Percentiles rank a stretch among this genome's conserved stretches.
Conservation (phyloP, 30 jellyfish, hydroid and myxozoan genomes). For the Pseudorhiza aurosa region DNA sequence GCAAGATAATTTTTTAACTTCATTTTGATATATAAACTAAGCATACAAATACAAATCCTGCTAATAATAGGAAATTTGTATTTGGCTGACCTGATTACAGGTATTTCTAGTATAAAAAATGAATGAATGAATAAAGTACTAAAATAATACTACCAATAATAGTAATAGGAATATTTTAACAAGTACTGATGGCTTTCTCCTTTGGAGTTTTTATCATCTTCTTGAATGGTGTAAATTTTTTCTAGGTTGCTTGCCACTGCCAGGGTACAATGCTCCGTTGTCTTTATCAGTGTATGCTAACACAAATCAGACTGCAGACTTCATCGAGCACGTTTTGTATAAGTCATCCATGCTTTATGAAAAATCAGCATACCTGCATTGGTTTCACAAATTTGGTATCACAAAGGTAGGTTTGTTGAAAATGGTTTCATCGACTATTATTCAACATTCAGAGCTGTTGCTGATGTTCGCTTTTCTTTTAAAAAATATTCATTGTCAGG, state of each 20-base stretch:
- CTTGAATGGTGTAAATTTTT: not conserved
- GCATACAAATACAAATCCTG: no score
- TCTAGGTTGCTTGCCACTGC: conserved; percentile 26
- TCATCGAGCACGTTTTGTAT: conserved; percentile 21
- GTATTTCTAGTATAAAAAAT: no score
- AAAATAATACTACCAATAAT: no score
- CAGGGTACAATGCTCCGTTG: conserved; percentile 42
- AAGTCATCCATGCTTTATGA: conserved; percentile 52
- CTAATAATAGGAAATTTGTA: no score
- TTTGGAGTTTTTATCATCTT: not conserved
- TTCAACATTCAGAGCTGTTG: not conserved
- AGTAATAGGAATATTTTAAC: no score
- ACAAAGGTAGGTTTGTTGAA: conserved; percentile 44
- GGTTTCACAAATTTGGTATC: conserved; percentile 49
- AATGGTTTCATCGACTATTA: no score
- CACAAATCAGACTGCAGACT: conserved; percentile 59
- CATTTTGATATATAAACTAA: no score
- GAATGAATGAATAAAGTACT: no score
- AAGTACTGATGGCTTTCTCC: not conserved
- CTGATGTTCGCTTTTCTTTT: not conserved
- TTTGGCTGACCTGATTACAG: no score
- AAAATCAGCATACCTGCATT: conserved; percentile 53
- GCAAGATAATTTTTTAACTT: not conserved
- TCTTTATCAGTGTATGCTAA: conserved; percentile 33
- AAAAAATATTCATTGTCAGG: no score